Percentiles rank a stretch among this genome's conserved stretches.
Evolutionary conservation across 2,113 vertebrate species (phyloP).

Genomic region (Ammodytes dubius): DNA sequence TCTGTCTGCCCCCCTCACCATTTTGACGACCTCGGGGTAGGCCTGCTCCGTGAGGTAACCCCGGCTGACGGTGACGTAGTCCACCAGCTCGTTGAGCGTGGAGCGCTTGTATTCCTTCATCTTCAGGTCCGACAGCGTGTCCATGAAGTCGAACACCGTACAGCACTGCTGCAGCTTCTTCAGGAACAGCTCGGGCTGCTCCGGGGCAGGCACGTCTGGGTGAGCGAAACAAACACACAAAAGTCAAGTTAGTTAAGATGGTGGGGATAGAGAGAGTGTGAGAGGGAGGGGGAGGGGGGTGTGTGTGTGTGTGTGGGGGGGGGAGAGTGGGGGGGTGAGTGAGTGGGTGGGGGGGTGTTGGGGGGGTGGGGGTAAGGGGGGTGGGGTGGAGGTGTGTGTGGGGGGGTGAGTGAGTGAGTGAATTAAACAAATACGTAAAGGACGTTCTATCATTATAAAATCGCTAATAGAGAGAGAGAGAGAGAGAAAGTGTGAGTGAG

Average conservation of each 20-base stretch:
- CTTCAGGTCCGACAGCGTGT: slow-evolving; percentile 99
- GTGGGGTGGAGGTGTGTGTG: no score
- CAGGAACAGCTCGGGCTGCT: slow-evolving; percentile 99
- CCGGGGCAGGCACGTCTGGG: slow-evolving; percentile 95
- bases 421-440: no score
- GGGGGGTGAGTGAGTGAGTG: no score
- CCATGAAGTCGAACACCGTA: slow-evolving; percentile 99
- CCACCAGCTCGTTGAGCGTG: slow-evolving; percentile 99
- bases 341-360: no score
- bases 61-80: slow-evolving; percentile 99
- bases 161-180: slow-evolving; percentile 99
- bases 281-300: not conserved
- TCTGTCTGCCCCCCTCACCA: slow-evolving; percentile 87
- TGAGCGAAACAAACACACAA: slow-evolving; percentile 1
- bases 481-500: no score
- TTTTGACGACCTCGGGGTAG: slow-evolving; percentile 99
- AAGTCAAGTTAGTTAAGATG: not conserved
- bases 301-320: not conserved
- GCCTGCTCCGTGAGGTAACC: slow-evolving; percentile 99
- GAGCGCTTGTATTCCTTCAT: slow-evolving; percentile 99
- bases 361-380: no score
- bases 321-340: no score
- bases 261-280: not conserved
- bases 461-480: no score
- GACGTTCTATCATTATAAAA: no score